These are phyloP conservation scores for Pagrus major DNA, from an alignment of 2,113 vertebrate species.

Conservation along the genomic window DNA sequence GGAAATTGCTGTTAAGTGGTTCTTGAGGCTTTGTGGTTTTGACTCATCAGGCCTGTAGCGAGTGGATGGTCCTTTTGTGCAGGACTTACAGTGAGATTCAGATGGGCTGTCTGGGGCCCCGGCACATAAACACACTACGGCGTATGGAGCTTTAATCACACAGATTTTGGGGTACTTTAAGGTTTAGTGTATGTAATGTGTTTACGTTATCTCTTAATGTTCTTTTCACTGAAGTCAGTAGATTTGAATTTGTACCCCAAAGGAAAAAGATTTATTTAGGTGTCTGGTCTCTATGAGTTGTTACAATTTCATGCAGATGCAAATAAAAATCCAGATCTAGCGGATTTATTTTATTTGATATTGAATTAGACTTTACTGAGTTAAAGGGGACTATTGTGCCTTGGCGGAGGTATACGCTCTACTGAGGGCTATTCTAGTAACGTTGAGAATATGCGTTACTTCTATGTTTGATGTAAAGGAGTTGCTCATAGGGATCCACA, in stretches of 20 bases:
- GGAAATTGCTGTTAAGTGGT: constrained; percentile 83
- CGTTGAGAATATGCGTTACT: not conserved
- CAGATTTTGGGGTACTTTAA: constrained; percentile 42
- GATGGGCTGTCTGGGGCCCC: constrained; percentile 45
- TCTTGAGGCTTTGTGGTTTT: constrained; percentile 82
- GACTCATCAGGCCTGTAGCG: constrained; percentile 72
- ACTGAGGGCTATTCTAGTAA: too few species aligned
- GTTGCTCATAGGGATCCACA: not conserved
- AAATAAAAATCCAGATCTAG: too few species aligned
- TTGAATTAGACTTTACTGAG: too few species aligned
- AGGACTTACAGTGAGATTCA: constrained; percentile 45
- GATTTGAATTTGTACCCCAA: not conserved
- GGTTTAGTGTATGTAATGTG: constrained; percentile 25
- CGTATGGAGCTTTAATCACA: constrained; percentile 68
- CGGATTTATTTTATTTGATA: too few species aligned
- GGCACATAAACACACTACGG: constrained; percentile 41
- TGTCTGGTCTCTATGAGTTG: too few species aligned
- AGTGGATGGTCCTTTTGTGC: constrained; percentile 64
- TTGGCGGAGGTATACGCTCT: too few species aligned
- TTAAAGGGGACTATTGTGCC: too few species aligned
- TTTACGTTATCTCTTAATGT: constrained; percentile 50
- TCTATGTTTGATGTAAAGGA: not conserved
- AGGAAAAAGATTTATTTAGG: too few species aligned
- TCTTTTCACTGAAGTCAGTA: constrained; percentile 6
- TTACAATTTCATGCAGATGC: too few species aligned